Evolutionary conservation across 35 echinoderm and acorn worm species (phyloP).

Genomic region (Apostichopus japonicus): DNA sequence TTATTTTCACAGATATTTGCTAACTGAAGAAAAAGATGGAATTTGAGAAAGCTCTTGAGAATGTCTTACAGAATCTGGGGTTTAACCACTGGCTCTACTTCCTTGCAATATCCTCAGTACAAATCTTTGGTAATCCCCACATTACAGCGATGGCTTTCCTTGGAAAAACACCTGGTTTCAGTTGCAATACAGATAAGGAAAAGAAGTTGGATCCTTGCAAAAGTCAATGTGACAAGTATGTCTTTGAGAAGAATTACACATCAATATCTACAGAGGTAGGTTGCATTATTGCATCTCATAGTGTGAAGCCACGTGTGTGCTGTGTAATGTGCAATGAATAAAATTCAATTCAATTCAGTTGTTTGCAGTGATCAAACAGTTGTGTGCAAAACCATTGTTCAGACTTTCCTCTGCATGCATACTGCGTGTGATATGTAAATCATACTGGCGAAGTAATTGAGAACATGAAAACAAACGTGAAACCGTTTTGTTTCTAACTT

Average conservation of each 20-base stretch:
- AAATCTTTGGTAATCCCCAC: slow-evolving; percentile 1
- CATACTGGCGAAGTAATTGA: no score
- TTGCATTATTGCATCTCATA: background rate
- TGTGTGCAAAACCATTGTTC: no score
- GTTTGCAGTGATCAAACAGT: no score
- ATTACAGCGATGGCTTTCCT: slow-evolving; percentile 27
- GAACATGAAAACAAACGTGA: no score
- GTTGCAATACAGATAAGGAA: background rate
- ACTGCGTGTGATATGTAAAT: no score
- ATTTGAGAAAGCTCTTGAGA: slow-evolving; percentile 51
- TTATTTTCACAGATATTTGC: background rate
- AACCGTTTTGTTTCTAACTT: background rate
- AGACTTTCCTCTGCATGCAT: no score
- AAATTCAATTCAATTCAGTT: no score
- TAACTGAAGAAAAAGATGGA: slow-evolving; percentile 42
- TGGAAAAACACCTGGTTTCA: slow-evolving; percentile 38
- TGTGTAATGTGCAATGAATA: no score
- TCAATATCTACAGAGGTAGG: slow-evolving; percentile 56
- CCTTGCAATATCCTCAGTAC: background rate
- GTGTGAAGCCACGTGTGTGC: no score
- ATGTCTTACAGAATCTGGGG: background rate
- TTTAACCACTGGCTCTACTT: slow-evolving; percentile 6
- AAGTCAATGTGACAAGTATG: slow-evolving; percentile 19
- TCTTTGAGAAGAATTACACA: slow-evolving; percentile 21
- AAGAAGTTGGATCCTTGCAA: background rate